Percentiles rank a stretch among this genome's conserved stretches.
Evolutionary conservation across 2,113 vertebrate species (phyloP).

Genomic region (Pan paniscus): DNA sequence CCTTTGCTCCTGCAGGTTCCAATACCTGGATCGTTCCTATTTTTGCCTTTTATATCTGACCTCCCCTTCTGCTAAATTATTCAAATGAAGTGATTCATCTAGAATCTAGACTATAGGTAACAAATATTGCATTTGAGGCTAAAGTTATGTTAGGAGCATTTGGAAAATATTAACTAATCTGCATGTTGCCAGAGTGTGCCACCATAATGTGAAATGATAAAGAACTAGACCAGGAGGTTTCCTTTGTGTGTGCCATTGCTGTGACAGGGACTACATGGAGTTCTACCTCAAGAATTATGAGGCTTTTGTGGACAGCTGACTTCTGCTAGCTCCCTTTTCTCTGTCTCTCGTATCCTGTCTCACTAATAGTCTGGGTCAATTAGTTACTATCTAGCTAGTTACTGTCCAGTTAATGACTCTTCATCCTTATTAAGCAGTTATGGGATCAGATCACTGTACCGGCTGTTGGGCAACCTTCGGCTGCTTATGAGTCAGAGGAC

Average conservation of each 20-base stretch:
- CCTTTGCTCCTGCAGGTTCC: neutral
- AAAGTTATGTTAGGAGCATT: neutral
- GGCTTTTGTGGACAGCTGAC: neutral
- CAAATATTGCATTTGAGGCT: neutral
- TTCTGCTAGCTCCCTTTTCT: neutral
- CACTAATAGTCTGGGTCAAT: neutral
- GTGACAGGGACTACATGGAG: neutral
- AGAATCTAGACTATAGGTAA: conserved; percentile 1
- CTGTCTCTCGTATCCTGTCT: neutral
- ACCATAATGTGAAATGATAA: neutral
- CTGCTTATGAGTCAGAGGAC: neutral
- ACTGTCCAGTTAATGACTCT: neutral
- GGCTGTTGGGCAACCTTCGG: neutral
- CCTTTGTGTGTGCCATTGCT: neutral
- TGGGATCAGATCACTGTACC: neutral
- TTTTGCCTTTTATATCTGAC: neutral
- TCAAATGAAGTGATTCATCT: neutral
- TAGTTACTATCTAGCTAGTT: neutral
- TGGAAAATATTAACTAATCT: neutral
- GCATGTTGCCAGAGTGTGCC: neutral
- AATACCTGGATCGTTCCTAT: neutral
- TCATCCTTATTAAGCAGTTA: neutral
- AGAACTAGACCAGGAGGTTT: neutral
- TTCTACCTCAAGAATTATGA: neutral
- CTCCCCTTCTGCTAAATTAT: conserved; percentile 7